phyloP scores from a whole-genome alignment of 92 coral and sea anemone genomes.

The Plumapathes pennacea region DNA sequence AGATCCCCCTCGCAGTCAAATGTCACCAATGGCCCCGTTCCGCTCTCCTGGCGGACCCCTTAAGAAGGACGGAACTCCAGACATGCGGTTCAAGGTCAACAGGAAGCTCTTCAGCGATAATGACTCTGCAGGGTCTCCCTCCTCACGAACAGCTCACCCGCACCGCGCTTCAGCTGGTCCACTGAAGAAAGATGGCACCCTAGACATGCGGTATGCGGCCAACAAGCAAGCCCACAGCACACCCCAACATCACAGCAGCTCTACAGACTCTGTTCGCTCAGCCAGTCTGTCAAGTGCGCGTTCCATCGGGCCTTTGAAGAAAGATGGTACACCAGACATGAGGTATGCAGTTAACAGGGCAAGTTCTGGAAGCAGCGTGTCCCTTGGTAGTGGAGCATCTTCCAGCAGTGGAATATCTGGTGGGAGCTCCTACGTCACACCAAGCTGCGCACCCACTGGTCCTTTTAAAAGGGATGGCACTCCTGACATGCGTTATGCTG shows the following conservation, averaged over 20 bases:
- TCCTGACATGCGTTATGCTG: constrained; percentile 33
- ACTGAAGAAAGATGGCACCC: constrained; percentile 32
- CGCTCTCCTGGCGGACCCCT: constrained; percentile 10
- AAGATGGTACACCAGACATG: constrained; percentile 62
- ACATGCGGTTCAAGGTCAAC: constrained; percentile 41
- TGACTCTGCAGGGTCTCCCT: too few species aligned
- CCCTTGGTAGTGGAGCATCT: not conserved
- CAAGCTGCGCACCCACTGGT: too few species aligned
- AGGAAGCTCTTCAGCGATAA: too few species aligned
- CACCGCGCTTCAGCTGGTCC: constrained; percentile 5
- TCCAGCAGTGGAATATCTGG: too few species aligned
- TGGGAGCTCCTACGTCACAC: not conserved
- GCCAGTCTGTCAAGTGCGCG: not conserved
- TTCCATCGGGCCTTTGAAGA: constrained; percentile 17
- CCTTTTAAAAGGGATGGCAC: too few species aligned
- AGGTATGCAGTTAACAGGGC: constrained; percentile 29
- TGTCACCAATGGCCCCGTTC: not conserved
- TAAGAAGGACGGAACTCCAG: constrained; percentile 40
- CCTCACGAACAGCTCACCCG: too few species aligned
- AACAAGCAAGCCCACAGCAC: not conserved
- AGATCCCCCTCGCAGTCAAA: not conserved
- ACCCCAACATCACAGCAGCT: not conserved
- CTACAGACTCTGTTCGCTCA: not conserved
- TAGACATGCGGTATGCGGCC: constrained; percentile 38
- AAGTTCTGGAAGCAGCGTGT: not conserved